Evolutionary conservation across 1,140 invertebrate species (phyloP), one percentile per base, ranked within the genome.

Genomic region (Drosophila ambigua): DNA sequence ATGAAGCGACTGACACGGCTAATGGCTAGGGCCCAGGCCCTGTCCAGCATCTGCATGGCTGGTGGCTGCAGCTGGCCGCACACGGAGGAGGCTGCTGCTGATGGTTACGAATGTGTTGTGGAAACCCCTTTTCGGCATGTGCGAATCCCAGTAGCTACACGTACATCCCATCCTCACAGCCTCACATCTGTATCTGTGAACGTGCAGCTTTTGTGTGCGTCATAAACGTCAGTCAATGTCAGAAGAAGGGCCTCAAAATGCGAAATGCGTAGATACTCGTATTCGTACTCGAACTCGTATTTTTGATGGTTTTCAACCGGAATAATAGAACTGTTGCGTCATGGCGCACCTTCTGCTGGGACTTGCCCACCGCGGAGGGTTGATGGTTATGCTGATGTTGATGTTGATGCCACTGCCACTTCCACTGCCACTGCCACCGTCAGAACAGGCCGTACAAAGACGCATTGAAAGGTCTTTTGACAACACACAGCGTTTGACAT

Each of bases 401-500:
- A 39, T 13, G 35, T 39, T 39, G 35, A 39, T 39, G 11, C 35
- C 35, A 13, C 35, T 5, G 35, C 4, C 28, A 28, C 6, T 2
- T 3, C 3, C 24, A 28, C 26, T 28, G 26, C 66, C 65, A 43
- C 61, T 43, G 41, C 26, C 52, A 39, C 31, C 31, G 35, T 5
- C 35, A 39, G 35, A 39, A 4, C 11, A 39, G 35, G 35, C 35
- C 11, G 11, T 24, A 45, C 58, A 45, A 65, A 41, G 62, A 26
- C 50, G 60, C 77, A 72, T 28, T 79, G 66, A 72, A 79, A 75
- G 75, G 69, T 68, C 75, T 75, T 82, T 79, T 82, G 72, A 88
- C 83, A 88, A 72, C n/a, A 79, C 79, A 83, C 68, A 73, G 64
- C 67, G 83, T 88, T 88, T 88, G 83, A 83, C 83, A 88, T 88